These are phyloP conservation scores for Allolobophora icterica DNA, from an alignment of 2,888 invertebrate genomes.

Conservation along the genomic window DNA sequence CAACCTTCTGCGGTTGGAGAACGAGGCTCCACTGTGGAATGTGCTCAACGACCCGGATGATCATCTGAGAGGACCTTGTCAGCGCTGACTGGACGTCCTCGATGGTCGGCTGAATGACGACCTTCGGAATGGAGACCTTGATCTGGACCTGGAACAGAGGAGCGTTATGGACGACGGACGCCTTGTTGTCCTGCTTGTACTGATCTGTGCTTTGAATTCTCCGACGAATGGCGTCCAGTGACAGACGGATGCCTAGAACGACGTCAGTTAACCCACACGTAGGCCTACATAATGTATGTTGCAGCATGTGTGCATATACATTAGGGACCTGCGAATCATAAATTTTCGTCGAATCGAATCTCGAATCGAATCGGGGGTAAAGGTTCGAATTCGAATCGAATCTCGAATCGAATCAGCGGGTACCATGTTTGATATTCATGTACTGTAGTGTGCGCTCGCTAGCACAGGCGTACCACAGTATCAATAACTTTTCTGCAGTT, in stretches of 20 bases:
- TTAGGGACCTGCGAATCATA: too few species aligned
- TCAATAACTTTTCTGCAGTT: too few species aligned
- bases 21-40: slow-evolving; percentile 90
- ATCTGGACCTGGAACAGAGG: slow-evolving; percentile 80
- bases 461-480: too few species aligned
- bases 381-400: too few species aligned
- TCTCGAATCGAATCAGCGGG: too few species aligned
- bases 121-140: slow-evolving; percentile 84
- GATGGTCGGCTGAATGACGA: slow-evolving; percentile 81
- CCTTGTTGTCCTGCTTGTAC: slow-evolving; percentile 55
- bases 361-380: too few species aligned
- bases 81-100: slow-evolving; percentile 90
- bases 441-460: too few species aligned
- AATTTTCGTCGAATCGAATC: too few species aligned
- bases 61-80: slow-evolving; percentile 80
- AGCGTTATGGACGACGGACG: slow-evolving; percentile 53
- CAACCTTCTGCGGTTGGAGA: slow-evolving; percentile 54
- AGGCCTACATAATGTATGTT: neutral
- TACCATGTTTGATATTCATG: too few species aligned
- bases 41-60: slow-evolving; percentile 85
- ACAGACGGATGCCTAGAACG: slow-evolving; percentile 60
- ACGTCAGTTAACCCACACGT: slow-evolving; percentile 29
- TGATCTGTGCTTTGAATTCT: slow-evolving; percentile 62
- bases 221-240: slow-evolving; percentile 64
- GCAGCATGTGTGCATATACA: too few species aligned